These are phyloP conservation scores for Nematopogon swammerdamellus DNA, from an alignment of 2,888 invertebrate genomes.

Conservation along the genomic window DNA sequence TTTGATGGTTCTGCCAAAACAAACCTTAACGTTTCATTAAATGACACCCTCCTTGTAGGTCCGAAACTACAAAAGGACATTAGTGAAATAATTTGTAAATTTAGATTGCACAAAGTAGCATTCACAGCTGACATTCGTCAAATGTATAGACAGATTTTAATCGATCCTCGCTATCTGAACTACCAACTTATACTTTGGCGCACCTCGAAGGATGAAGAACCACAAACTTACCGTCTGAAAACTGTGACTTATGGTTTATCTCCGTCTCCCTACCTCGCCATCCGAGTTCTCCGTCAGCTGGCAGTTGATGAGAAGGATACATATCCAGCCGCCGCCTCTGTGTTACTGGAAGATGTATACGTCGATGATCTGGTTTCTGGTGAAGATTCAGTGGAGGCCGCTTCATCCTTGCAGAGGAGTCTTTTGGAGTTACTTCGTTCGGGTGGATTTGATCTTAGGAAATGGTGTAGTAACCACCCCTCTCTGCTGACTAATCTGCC, in stretches of 20 bases:
- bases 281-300: slow-evolving; percentile 8
- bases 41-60: slow-evolving; percentile 11
- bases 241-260: slow-evolving; percentile 14
- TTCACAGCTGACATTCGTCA: slow-evolving; percentile 11
- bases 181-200: no score
- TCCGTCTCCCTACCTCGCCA: slow-evolving; percentile 6
- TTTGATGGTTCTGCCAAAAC: slow-evolving; percentile 15
- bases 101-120: slow-evolving; percentile 11
- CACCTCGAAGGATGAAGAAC: slow-evolving; percentile 5
- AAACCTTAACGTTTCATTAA: slow-evolving; percentile 11
- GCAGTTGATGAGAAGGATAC: no score
- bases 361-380: no score
- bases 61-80: slow-evolving; percentile 13
- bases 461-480: slow-evolving; percentile 5
- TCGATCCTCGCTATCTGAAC: not conserved
- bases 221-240: no score
- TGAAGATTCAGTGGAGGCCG: not conserved
- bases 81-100: slow-evolving; percentile 11
- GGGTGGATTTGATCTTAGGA: no score
- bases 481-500: no score
- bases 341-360: no score
- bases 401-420: slow-evolving; percentile 7
- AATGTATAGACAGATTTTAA: slow-evolving; percentile 8
- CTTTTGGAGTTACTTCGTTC: not conserved
- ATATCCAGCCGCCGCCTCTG: no score